Evolutionary conservation across 2,113 vertebrate genomes (phyloP).

Genomic region (Otolemur garnettii): DNA sequence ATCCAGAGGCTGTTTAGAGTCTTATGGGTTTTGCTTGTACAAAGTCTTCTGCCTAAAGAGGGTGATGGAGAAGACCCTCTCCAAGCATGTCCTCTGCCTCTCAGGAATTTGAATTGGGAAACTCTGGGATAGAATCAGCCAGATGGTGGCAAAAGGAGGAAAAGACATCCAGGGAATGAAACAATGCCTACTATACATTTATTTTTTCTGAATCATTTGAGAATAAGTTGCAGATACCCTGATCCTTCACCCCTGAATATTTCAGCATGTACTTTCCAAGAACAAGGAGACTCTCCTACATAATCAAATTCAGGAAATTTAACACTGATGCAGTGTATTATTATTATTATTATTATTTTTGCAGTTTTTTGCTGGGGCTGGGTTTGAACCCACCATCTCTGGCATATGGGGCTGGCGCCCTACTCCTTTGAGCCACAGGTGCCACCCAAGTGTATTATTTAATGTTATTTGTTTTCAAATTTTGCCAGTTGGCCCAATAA

Average conservation of each 20-base stretch:
- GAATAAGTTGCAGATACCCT: background rate
- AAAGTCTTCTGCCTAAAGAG: background rate
- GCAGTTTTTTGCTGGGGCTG: no score
- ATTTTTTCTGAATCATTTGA: background rate
- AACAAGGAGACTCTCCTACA: background rate
- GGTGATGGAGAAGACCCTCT: background rate
- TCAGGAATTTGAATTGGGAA: slow-evolving; percentile 29
- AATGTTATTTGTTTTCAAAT: background rate
- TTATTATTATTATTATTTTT: no score
- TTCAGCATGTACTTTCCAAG: background rate
- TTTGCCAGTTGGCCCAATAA: background rate
- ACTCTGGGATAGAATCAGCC: background rate
- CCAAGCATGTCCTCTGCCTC: background rate
- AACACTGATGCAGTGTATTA: background rate
- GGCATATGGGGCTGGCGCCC: no score
- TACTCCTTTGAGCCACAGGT: no score
- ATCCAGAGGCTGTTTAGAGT: background rate
- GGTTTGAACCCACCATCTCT: no score
- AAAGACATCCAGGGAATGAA: background rate
- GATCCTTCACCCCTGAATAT: background rate
- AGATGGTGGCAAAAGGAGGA: background rate
- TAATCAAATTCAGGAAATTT: background rate
- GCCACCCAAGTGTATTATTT: background rate
- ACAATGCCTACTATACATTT: background rate
- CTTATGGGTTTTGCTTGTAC: background rate